A percentile compares a stretch with the other conserved stretches of the same genome.
Conservation (phyloP, 1,140 invertebrate species). For the Tetragonula clypearis region DNA sequence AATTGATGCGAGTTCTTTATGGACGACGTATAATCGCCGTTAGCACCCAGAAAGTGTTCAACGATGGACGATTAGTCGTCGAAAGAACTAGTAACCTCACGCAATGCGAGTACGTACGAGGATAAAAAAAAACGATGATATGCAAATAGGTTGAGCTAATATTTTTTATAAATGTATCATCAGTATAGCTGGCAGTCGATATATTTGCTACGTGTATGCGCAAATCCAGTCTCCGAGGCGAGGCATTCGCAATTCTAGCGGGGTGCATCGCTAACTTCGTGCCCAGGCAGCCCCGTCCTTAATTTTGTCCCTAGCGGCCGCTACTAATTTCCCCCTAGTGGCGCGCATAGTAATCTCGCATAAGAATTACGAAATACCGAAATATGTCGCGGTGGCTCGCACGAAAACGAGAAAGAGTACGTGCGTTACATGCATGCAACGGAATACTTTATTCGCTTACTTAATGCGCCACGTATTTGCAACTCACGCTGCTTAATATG, state of each 20-base stretch:
- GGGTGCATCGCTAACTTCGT: constrained; percentile 13
- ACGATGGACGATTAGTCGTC: too few relatives aligned
- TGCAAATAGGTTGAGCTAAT: too few relatives aligned
- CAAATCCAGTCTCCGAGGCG: neutral
- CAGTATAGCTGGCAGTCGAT: too few relatives aligned
- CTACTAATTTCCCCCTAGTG: constrained; percentile 36
- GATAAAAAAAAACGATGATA: too few relatives aligned
- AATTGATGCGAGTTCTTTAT: too few relatives aligned
- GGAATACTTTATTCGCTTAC: constrained; percentile 41
- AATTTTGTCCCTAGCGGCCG: constrained; percentile 26
- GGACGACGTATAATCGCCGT: too few relatives aligned
- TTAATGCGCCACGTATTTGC: constrained; percentile 42
- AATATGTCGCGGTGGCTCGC: constrained; percentile 15
- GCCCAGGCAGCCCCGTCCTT: neutral
- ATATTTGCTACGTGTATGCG: neutral
- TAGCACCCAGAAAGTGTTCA: too few relatives aligned
- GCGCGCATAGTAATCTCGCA: constrained; percentile 18
- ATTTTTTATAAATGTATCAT: too few relatives aligned
- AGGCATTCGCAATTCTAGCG: neutral
- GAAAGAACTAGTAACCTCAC: too few relatives aligned
- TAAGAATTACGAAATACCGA: constrained; percentile 33
- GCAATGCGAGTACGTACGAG: too few relatives aligned
- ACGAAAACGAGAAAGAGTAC: constrained; percentile 15
- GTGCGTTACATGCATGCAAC: constrained; percentile 30
- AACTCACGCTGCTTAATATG: constrained; percentile 37